phyloP scores from a whole-genome alignment of 1,140 invertebrate species.

The Drosophila bocqueti region DNA sequence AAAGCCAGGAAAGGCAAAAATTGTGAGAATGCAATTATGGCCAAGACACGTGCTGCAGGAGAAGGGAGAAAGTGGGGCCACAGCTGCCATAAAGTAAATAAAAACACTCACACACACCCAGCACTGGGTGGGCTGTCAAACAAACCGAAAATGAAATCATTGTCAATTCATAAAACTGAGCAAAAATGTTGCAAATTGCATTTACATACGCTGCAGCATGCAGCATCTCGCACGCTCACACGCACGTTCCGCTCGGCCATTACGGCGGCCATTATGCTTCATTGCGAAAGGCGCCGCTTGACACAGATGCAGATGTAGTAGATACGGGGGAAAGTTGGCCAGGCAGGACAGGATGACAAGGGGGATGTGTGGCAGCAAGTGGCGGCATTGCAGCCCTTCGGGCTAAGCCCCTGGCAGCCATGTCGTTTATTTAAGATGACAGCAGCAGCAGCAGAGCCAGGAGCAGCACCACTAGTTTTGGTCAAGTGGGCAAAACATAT shows the following conservation, averaged over 20 bases:
- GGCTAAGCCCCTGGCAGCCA: constrained; percentile 66
- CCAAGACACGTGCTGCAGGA: constrained; percentile 10
- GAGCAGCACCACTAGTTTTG: constrained; percentile 41
- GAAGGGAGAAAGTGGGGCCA: not conserved
- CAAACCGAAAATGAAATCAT: constrained; percentile 82
- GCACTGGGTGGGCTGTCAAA: constrained; percentile 57
- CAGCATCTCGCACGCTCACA: constrained; percentile 19
- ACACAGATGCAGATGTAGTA: constrained; percentile 43
- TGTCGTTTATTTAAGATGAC: constrained; percentile 84
- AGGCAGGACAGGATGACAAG: not conserved
- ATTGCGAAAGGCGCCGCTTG: constrained; percentile 71
- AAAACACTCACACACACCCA: constrained; percentile 50
- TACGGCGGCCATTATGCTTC: constrained; percentile 73
- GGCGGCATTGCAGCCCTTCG: constrained; percentile 20
- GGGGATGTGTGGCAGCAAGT: constrained; percentile 28
- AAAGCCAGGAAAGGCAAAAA: constrained; percentile 64
- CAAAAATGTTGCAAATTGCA: constrained; percentile 80
- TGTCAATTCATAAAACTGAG: constrained; percentile 81
- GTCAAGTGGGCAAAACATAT: constrained; percentile 75
- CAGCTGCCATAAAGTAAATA: constrained; percentile 59
- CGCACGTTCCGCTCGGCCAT: constrained; percentile 52
- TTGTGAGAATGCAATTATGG: constrained; percentile 77
- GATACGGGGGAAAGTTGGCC: constrained; percentile 2
- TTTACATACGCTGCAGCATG: constrained; percentile 68
- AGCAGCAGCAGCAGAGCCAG: constrained; percentile 38